A percentile compares a stretch with the other conserved stretches of the same genome.
phyloP scores from a whole-genome alignment of 2,113 vertebrate species.

The Dissostichus mawsoni region DNA sequence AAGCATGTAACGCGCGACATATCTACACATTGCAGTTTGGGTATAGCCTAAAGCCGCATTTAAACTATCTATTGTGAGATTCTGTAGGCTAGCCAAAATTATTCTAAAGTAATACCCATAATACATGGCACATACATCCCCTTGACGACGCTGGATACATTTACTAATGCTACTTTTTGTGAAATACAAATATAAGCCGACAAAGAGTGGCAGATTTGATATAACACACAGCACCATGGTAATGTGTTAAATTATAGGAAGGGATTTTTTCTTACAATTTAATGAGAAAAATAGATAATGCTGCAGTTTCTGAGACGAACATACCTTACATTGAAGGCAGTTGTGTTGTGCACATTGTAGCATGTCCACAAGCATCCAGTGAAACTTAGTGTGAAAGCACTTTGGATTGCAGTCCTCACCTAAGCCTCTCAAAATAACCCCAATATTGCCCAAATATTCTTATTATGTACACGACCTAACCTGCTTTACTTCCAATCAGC shows the following conservation, averaged over 20 bases:
- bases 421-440: slow-evolving; percentile 78
- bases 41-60: slow-evolving; percentile 64
- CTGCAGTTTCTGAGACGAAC: not conserved
- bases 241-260: not conserved
- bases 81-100: slow-evolving; percentile 52
- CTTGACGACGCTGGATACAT: slow-evolving; percentile 51
- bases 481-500: slow-evolving; percentile 80
- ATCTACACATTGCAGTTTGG: slow-evolving; percentile 79
- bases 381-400: slow-evolving; percentile 29
- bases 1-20: slow-evolving; percentile 84
- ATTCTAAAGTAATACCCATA: slow-evolving; percentile 71
- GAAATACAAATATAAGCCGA: slow-evolving; percentile 56
- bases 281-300: not conserved
- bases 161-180: slow-evolving; percentile 64
- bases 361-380: not conserved
- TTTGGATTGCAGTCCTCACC: slow-evolving; percentile 27
- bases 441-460: slow-evolving; percentile 80
- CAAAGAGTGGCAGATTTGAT: slow-evolving; percentile 46
- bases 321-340: not conserved
- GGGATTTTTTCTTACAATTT: not conserved
- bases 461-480: slow-evolving; percentile 71
- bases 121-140: slow-evolving; percentile 45
- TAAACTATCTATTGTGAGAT: slow-evolving; percentile 73
- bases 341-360: not conserved
- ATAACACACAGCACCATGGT: not conserved